These are phyloP conservation scores for Mormyrus lacerda DNA, from an alignment of 2,113 vertebrate species.

Conservation along the genomic window DNA sequence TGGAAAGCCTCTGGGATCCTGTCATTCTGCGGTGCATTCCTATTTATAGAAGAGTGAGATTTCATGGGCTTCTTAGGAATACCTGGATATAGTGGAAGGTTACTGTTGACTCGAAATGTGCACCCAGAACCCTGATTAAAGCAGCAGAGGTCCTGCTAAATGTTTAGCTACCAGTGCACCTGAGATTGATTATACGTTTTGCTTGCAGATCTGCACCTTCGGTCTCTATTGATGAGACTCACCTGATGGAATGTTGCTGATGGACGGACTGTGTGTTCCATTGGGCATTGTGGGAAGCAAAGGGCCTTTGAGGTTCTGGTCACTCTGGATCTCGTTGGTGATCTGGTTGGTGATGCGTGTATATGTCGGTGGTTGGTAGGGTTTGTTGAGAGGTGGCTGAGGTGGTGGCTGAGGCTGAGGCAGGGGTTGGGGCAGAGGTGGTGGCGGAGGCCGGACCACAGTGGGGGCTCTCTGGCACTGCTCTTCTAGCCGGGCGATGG, in stretches of 20 bases:
- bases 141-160: not conserved
- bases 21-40: not conserved
- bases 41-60: not conserved
- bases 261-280: constrained; percentile 65
- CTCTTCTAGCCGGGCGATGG: constrained; percentile 74
- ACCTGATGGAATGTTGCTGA: constrained; percentile 77
- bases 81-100: not conserved
- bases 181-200: not conserved
- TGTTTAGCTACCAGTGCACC: not conserved
- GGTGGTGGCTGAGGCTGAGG: constrained; percentile 34
- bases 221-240: constrained; percentile 45
- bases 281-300: constrained; percentile 71
- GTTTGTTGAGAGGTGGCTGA: constrained; percentile 49
- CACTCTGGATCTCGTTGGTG: constrained; percentile 80
- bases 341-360: constrained; percentile 74
- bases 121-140: not conserved
- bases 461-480: constrained; percentile 60
- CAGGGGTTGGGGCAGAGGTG: constrained; percentile 34
- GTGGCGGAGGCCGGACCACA: constrained; percentile 50
- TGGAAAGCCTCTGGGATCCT: not conserved
- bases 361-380: constrained; percentile 67
- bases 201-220: not conserved
- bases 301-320: constrained; percentile 73
- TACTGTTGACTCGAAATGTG: not conserved
- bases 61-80: not conserved